phyloP scores from a whole-genome alignment of 1,140 invertebrate species.

The Brachionus asplanchnoidis region DNA sequence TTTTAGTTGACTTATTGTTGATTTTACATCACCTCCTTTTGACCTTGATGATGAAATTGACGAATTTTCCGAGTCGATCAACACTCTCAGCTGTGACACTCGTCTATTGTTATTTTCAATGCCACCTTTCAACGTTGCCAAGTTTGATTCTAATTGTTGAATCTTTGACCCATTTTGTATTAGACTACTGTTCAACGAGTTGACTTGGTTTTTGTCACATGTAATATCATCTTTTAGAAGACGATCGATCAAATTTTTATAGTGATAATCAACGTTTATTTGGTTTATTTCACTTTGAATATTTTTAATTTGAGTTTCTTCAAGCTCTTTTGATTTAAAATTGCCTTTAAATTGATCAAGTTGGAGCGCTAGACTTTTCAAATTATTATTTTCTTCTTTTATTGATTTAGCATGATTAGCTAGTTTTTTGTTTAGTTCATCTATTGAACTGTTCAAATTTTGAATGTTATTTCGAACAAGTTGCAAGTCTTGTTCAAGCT shows the following conservation, averaged over 20 bases:
- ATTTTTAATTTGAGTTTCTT: not conserved
- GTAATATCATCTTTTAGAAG: not conserved
- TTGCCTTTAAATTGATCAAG: not conserved
- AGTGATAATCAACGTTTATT: conserved; percentile 5
- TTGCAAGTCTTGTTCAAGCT: not conserved
- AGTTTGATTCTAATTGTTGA: not conserved
- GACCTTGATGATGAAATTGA: not conserved
- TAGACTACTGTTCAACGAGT: not conserved
- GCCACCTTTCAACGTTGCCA: not conserved
- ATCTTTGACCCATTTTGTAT: not conserved
- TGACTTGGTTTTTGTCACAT: not conserved
- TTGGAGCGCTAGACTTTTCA: not conserved
- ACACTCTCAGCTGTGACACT: not conserved
- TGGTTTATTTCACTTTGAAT: conserved; percentile 13
- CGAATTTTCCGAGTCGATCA: not conserved
- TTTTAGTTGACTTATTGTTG: not conserved
- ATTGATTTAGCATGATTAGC: not conserved
- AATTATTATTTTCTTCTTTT: not conserved
- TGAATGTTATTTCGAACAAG: not conserved
- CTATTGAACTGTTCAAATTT: not conserved
- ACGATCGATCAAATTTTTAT: not conserved
- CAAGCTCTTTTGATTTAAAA: not conserved
- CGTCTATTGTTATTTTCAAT: not conserved
- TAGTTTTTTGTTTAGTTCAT: not conserved
- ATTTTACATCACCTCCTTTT: not conserved